Percentiles rank a stretch among this genome's conserved stretches.
phyloP scores from a whole-genome alignment of 2,797 vertebrate genomes.

The Discoglossus pictus region DNA sequence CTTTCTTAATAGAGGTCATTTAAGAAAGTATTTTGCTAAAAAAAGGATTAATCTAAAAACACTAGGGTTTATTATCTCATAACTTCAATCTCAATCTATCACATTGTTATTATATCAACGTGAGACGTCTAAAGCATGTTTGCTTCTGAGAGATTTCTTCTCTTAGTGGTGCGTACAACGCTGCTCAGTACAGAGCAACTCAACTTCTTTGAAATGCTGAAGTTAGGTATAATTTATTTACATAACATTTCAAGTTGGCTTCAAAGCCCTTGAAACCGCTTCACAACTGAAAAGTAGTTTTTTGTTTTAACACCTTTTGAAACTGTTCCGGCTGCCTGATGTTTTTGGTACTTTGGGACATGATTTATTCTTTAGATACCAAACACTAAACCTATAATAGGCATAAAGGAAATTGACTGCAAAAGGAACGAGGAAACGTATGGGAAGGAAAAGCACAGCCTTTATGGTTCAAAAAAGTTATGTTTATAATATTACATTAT shows the following conservation, averaged over 20 bases:
- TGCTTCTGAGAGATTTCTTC: conserved; percentile 15
- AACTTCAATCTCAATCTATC: conserved; percentile 53
- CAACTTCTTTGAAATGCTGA: conserved; percentile 23
- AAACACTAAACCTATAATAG: too few relatives aligned
- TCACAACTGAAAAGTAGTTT: not conserved
- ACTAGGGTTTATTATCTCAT: conserved; percentile 54
- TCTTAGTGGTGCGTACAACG: not conserved
- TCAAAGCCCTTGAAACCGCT: conserved; percentile 1
- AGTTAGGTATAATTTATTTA: conserved; percentile 1
- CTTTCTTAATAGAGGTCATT: conserved; percentile 58
- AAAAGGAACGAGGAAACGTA: too few relatives aligned
- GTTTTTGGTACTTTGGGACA: too few relatives aligned
- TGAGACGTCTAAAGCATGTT: conserved; percentile 23
- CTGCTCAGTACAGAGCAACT: not conserved
- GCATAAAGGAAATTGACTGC: too few relatives aligned
- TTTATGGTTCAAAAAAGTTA: too few relatives aligned
- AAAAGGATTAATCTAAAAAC: conserved; percentile 51
- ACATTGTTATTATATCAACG: conserved; percentile 51
- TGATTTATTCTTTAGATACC: too few relatives aligned
- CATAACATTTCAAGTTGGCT: conserved; percentile 16
- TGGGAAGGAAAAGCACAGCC: too few relatives aligned
- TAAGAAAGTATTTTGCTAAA: conserved; percentile 56
- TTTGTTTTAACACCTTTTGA: too few relatives aligned
- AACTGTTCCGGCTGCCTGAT: too few relatives aligned
- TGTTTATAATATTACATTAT: too few relatives aligned